Evolutionary conservation across 2,113 vertebrate genomes (phyloP), one percentile per base, ranked within the genome.

Genomic region (Camelus dromedarius): DNA sequence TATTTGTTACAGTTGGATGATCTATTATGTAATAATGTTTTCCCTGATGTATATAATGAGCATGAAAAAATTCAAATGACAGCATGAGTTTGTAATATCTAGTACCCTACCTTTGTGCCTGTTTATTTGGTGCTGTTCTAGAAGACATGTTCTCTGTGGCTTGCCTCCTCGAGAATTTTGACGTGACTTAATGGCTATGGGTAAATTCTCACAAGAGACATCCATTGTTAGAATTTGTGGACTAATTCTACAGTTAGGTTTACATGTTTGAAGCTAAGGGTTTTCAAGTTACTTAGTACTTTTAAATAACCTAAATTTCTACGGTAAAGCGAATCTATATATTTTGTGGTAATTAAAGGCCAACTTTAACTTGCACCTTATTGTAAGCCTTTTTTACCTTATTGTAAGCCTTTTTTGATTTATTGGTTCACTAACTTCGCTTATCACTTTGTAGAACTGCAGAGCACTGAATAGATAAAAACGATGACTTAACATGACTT

Each of bases 291-390:
- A 66, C 32, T 48, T 94, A 75, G 54, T 87, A 26, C 83, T 84
- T 66, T 42, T 14, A 79, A 79, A 50, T 93, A 82, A 60, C 66
- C n/a, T 81, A 42, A 42, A 4, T 35, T 35, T 52, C 28, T 70
- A 28, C 50, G 76, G n/a, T 79, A 60, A 76, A 91, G 50, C 67
- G 32, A 86, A 38, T 75, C 82, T 75, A 48, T 11, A 6, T 85
- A 48, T 60, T 96, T 89, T 83, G 38, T 87, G 75, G 76, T 92
- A 87, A 56, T 48, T 93, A 54, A 86, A 83, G 75, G 50, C 70
- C 70, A 86, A 10, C 11, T 91, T 96, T 84, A 70, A 76, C 24
- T 62, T 77, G n/a, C 35, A 54, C 22, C 16, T 82, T 89, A 70
- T 10, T 60, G 19, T 91, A 38, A 91, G 24, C 19, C 50, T 62